Conservation (phyloP, 30 jellyfish, hydroid and myxozoan species). For the Hydractinia symbiolongicarpus region DNA sequence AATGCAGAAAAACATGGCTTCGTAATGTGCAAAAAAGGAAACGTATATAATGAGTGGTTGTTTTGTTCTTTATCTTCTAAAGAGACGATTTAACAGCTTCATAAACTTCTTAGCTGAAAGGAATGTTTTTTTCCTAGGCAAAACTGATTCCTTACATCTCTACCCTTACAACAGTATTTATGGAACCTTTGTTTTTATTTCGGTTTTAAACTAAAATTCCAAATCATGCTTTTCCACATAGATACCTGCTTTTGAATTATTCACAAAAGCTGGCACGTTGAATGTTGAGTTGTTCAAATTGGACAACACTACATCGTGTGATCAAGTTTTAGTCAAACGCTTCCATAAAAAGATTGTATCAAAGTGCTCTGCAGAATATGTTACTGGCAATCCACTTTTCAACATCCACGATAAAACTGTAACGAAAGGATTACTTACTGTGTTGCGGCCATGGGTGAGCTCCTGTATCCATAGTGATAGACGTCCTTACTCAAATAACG, state of each 20-base stretch:
- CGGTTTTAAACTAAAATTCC: no score
- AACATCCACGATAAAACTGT: background rate
- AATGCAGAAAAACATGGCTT: no score
- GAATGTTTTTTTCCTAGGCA: no score
- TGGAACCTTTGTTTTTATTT: no score
- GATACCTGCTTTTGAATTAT: slow-evolving; percentile 51
- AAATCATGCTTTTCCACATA: background rate
- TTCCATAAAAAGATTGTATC: slow-evolving; percentile 28
- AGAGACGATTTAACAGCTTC: no score
- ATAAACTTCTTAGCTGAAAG: no score
- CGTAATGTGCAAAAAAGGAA: background rate
- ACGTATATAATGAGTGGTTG: no score
- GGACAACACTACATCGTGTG: background rate
- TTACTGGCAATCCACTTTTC: background rate
- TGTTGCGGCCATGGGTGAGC: background rate
- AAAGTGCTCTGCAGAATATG: slow-evolving; percentile 4
- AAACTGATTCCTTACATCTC: no score
- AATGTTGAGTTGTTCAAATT: slow-evolving; percentile 17
- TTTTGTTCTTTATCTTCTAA: no score
- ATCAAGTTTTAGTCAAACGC: background rate
- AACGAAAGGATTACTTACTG: background rate
- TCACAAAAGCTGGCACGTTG: slow-evolving; percentile 54
- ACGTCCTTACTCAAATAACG: background rate
- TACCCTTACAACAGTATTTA: no score
- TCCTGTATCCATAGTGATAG: background rate